Evolutionary conservation across 1,140 invertebrate genomes (phyloP), one percentile per base, ranked within the genome.

Genomic region (Amphibalanus amphitrite): DNA sequence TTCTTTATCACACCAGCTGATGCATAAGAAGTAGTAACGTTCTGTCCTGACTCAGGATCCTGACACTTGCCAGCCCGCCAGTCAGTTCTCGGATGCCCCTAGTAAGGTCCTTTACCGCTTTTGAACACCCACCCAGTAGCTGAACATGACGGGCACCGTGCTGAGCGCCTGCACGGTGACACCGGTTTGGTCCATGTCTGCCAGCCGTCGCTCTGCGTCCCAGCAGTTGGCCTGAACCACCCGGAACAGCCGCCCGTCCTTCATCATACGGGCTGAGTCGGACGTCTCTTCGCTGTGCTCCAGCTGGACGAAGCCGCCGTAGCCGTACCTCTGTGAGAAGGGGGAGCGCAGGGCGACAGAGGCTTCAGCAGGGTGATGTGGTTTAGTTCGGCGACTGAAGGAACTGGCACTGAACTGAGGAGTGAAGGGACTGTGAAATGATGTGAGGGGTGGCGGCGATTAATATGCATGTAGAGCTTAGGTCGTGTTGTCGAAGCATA

Each of bases 81-180:
- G n/a, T n/a, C n/a, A n/a, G n/a, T n/a, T n/a, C n/a, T n/a, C n/a
- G n/a, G n/a, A n/a, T n/a, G n/a, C n/a, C n/a, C n/a, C n/a, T n/a
- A n/a, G n/a, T n/a, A n/a, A n/a, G n/a, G n/a, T n/a, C n/a, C n/a
- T n/a, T n/a, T n/a, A n/a, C n/a, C n/a, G n/a, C n/a, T n/a, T n/a
- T n/a, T n/a, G n/a, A n/a, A n/a, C n/a, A n/a, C 77, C 76, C 77
- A 84, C 83, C 84, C 85, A 86, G 76, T 86, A 87, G 73, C 79
- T 84, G 76, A 87, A 87, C 85, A 87, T 86, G 23, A 87, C 85
- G 23, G 86, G 85, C 4, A 87, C 85, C 0, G 85, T 87, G n/a
- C 85, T 87, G 59, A 87, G 77, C 8, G 82, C 84, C 77, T 87
- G 86, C 0, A 85, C 81, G 70, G 78, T 78, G 10, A 86, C 84